Evolutionary conservation across 2,888 invertebrate species (phyloP), one percentile per base, ranked within the genome.

Genomic region (Sesia apiformis): DNA sequence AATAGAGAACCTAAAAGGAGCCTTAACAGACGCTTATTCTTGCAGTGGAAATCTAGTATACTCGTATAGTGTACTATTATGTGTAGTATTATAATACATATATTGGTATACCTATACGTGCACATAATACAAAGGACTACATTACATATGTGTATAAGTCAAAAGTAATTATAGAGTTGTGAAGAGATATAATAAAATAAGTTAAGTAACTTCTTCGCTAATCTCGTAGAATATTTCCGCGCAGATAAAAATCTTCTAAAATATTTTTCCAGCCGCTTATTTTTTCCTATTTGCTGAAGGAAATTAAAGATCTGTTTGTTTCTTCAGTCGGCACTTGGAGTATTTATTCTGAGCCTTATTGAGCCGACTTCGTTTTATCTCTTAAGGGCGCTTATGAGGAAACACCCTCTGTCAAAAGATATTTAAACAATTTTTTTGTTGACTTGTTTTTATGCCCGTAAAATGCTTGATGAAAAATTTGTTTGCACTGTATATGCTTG

Each of bases 271-370:
- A 39, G 46, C 38, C 39, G 40, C 41, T 51, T 54, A 51, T 53
- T 67, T 70, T 70, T 74, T 76, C 69, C 69, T 73, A 74, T 78
- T 73, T 74, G 62, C 63, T 61, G 63, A 63, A 71, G 76, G 79
- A 78, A 78, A 78, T 78, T 76, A 77, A 74, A 67, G 60, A 63
- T 60, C 67, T 72, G 69, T 72, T 73, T 73, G 67, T 72, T 70
- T 70, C 64, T 63, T 63, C 62, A 65, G 60, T 63, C 58, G 65
- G 65, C 69, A 75, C 69, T 75, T 71, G 66, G 74, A 66, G 66
- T 74, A 69, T 76, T 77, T 72, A 69, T 74, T 70, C 63, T 69
- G 70, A 76, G 70, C 71, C 66, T 71, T 70, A 74, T 71, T 70
- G 60, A 58, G 57, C 59, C 57, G 59, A 58, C 62, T 63, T 56